Percentiles rank a stretch among this genome's conserved stretches.
phyloP scores from a whole-genome alignment of 2,113 vertebrate genomes.

The Eurystomus gularis region DNA sequence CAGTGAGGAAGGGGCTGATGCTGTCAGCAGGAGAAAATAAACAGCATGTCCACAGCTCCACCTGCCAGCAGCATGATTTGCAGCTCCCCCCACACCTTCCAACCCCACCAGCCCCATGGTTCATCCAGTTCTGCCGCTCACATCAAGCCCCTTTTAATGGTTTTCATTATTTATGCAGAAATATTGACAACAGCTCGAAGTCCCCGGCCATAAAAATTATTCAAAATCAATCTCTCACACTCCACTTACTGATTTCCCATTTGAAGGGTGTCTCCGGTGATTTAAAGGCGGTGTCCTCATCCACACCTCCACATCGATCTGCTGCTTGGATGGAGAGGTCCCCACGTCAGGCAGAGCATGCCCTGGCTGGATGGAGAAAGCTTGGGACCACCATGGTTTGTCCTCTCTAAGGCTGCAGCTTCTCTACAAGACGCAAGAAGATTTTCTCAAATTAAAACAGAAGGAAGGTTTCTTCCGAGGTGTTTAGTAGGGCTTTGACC shows the following conservation, averaged over 20 bases:
- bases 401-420: background rate
- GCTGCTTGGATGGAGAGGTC: background rate
- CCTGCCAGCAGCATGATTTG: background rate
- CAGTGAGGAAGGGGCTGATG: background rate
- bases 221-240: background rate
- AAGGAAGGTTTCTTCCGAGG: background rate
- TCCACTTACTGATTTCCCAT: background rate
- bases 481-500: background rate
- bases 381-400: fast-evolving
- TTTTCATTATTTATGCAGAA: background rate
- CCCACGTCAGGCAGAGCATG: background rate
- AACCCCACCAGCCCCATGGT: background rate
- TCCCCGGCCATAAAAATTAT: background rate
- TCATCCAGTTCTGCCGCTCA: background rate
- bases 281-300: background rate
- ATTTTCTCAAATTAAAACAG: background rate
- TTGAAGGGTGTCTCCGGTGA: background rate
- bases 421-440: background rate
- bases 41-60: background rate
- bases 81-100: background rate
- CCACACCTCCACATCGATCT: background rate
- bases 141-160: no score
- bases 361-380: background rate
- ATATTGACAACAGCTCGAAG: background rate
- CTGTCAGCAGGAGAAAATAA: background rate